Conservation (phyloP, 2,888 invertebrate genomes). For the Coelopa pilipes region DNA sequence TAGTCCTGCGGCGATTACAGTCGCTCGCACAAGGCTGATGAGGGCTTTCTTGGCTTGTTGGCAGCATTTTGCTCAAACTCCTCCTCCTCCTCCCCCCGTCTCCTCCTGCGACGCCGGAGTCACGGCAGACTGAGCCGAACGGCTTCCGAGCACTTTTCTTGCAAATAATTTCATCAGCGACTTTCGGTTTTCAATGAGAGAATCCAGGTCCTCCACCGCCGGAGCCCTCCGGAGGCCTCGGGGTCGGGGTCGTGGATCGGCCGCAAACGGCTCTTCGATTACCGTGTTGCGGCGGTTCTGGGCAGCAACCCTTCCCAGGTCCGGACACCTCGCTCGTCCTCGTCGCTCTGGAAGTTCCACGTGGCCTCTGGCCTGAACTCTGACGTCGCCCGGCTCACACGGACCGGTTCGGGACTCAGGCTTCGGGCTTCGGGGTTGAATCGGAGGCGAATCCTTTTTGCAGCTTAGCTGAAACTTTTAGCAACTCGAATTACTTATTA, state of each 20-base stretch:
- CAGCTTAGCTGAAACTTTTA: conserved; percentile 37
- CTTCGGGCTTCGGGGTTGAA: neutral
- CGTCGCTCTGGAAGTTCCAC: conserved; percentile 22
- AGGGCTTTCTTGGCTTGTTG: no score
- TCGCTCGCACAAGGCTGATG: no score
- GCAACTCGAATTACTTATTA: conserved; percentile 38
- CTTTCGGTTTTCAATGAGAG: no score
- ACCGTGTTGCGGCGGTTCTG: conserved; percentile 25
- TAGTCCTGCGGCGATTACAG: no score
- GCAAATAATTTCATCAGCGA: conserved; percentile 17
- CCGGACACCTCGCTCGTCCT: conserved; percentile 3
- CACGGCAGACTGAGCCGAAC: conserved; percentile 11
- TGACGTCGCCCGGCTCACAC: neutral
- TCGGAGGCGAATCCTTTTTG: conserved; percentile 31
- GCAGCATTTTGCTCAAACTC: no score
- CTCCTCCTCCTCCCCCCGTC: neutral
- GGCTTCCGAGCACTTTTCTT: neutral
- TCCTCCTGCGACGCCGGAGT: neutral
- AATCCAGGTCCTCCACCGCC: neutral
- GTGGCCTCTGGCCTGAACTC: conserved; percentile 19
- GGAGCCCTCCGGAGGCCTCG: neutral
- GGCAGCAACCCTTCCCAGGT: conserved; percentile 2
- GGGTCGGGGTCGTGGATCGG: neutral
- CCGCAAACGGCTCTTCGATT: conserved; percentile 25
- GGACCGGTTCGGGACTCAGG: no score